Conservation (phyloP, 1,140 invertebrate species). For the Babylonia areolata region DNA sequence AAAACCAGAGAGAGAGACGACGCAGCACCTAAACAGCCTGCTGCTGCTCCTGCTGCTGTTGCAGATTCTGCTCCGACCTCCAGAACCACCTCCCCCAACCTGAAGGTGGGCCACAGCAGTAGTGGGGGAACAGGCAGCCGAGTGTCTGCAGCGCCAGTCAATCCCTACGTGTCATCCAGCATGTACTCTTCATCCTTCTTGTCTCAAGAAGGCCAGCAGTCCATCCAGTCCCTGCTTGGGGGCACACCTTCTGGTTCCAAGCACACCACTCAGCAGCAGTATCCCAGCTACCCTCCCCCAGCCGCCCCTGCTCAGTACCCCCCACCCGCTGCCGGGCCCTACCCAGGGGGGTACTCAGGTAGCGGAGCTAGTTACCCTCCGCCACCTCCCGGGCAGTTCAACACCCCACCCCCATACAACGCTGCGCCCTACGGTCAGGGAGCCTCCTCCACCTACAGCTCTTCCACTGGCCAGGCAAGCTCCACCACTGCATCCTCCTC, state of each 20-base stretch:
- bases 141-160: slow-evolving; percentile 34
- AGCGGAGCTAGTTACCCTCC: not conserved
- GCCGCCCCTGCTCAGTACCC: slow-evolving; percentile 47
- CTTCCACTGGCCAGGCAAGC: not conserved
- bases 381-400: slow-evolving; percentile 37
- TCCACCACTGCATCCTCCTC: slow-evolving; percentile 18
- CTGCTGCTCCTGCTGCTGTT: not conserved
- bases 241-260: slow-evolving; percentile 43
- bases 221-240: slow-evolving; percentile 65
- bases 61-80: slow-evolving; percentile 14
- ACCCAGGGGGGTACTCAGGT: slow-evolving; percentile 30
- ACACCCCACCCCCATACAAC: slow-evolving; percentile 28
- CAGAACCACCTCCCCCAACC: slow-evolving; percentile 10
- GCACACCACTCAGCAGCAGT: slow-evolving; percentile 34
- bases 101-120: not conserved
- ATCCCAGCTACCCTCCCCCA: slow-evolving; percentile 41
- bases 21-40: not conserved
- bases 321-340: slow-evolving; percentile 35
- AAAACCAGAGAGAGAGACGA: slow-evolving; percentile 38
- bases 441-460: slow-evolving; percentile 3
- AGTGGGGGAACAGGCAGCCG: not conserved
- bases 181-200: slow-evolving; percentile 72
- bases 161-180: slow-evolving; percentile 67
- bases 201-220: slow-evolving; percentile 70
- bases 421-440: slow-evolving; percentile 30